phyloP scores from a whole-genome alignment of 2,888 invertebrate genomes.

The Ophioninae sp. region DNA sequence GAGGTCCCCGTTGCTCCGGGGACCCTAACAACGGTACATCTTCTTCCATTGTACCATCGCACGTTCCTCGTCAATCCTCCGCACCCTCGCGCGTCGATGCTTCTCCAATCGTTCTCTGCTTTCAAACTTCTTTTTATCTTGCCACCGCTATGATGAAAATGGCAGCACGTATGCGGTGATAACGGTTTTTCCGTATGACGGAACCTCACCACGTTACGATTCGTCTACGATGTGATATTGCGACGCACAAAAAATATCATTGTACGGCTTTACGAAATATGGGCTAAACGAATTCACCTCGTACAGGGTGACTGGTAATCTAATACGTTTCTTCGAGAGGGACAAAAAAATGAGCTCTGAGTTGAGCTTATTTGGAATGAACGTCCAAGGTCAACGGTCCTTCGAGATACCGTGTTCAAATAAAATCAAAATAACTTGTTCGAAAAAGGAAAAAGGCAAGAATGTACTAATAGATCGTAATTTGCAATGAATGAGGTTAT shows the following conservation, averaged over 20 bases:
- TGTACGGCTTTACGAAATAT: neutral
- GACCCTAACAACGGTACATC: constrained; percentile 43
- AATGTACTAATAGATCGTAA: no score
- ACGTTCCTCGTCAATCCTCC: constrained; percentile 28
- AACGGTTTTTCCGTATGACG: neutral
- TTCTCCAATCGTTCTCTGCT: constrained; percentile 13
- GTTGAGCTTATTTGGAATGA: no score
- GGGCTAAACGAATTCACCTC: neutral
- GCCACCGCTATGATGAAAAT: neutral
- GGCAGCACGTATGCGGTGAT: neutral
- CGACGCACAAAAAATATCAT: neutral
- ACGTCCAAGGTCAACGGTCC: no score
- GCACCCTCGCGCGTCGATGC: constrained; percentile 32
- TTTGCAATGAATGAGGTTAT: no score
- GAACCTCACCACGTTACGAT: neutral
- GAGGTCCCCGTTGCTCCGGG: constrained; percentile 37
- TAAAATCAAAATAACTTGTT: no score
- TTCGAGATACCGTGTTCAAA: no score
- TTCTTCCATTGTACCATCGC: constrained; percentile 1
- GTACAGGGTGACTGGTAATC: no score
- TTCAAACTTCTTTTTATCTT: constrained; percentile 36
- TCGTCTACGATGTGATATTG: neutral
- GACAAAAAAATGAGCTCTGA: no score
- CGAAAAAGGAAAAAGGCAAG: no score
- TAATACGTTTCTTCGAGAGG: no score